Evolutionary conservation across 2,797 vertebrate species (phyloP), one percentile per base, ranked within the genome.

Genomic region (Linurgus olivaceus): DNA sequence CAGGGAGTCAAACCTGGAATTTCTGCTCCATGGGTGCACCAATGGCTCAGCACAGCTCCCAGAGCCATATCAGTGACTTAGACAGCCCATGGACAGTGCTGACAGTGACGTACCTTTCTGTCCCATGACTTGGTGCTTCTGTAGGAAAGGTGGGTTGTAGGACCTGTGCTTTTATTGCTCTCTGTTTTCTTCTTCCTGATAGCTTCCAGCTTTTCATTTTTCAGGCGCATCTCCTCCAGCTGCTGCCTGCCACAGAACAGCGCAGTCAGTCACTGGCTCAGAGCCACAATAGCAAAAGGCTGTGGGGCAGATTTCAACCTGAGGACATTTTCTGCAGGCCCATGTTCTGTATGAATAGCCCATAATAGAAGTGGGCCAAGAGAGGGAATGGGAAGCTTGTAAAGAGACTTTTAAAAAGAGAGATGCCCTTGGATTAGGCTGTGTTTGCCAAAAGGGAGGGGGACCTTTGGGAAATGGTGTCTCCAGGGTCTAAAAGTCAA

Each of bases 151-250:
- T 33, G 52, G 12, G 29, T 62, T 47, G 65, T 25, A 18, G 94
- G 21, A 31, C 31, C 33, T 85, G 20, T 88, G 33, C 7, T 38
- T 83, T 57, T 89, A 33, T 57, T 76, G 29, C 6, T 93, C 4
- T 97, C 92, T 26, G 38, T 96, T 45, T 86, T 96, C 77, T 96
- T 97, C 79, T 86, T 98, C 35, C 44, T 79, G 33, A 61, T 8
- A 71, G 51, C 88, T 55, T 97, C 96, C 38, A 88, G 82, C 72
- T 97, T 97, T 63, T 98, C 96, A 26, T 98, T 97, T 88, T 97
- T 98, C 21, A 97, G 85, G 26, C 97, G 96, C 51, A 98, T 97
- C 91, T 97, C 97, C 87, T 98, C 98, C 80, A 97, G 95, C 28
- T 98, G 98, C 62, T 98, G 97, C 96, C 98, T 98, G 95, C 72